Base-by-base conservation (phyloP, 2,113 vertebrate species). In the Ceyx melanurus region DNA sequence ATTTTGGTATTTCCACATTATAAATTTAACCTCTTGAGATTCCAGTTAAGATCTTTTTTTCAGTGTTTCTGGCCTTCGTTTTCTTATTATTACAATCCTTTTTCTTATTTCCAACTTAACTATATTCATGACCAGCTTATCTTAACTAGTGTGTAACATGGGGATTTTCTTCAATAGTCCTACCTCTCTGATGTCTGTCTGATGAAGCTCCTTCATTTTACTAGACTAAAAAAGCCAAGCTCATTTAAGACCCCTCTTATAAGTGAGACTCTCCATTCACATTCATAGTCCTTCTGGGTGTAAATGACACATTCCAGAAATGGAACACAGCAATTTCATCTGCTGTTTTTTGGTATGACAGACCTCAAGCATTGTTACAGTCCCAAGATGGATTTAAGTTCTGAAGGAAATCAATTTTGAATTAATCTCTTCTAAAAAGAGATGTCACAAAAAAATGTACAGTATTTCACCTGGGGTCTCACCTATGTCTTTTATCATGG, bases 51-150 rank as follows among this genome's bases (percentile, higher is more conserved):
- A 33, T 68, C 43, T 77, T 78, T 89, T 80, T 65, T 60, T 73
- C 58, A 53, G 51, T 77, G 43, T 60, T 89, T 67, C 46, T 88
- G n/a, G 33, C 45, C 33, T 85, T 92, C 53, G 40, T 45, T 54
- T 23, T 82, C 11, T 31, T 65, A 61, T 50, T 28, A 85, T 91
- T 79, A 82, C 54, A 89, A 82, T 35, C 33, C 26, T 73, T 61
- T 56, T 78, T 58, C 66, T 87, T 54, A 82, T 91, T 95, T 94
- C 64, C 64, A 92, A 53, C 37, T 25, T 73, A 82, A 79, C 61
- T 72, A 19, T 73, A 92, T 85, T 91, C 13, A 70, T 89, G 67
- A 77, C 46, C 5, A 11, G 26, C 40, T 85, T 95, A 85, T 82
- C 22, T 40, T 84, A 74, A 81, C 90, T 72, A 84, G 28, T n/a